Evolutionary conservation across 2,888 invertebrate species (phyloP).

Genomic region (Trachelus stipa): DNA sequence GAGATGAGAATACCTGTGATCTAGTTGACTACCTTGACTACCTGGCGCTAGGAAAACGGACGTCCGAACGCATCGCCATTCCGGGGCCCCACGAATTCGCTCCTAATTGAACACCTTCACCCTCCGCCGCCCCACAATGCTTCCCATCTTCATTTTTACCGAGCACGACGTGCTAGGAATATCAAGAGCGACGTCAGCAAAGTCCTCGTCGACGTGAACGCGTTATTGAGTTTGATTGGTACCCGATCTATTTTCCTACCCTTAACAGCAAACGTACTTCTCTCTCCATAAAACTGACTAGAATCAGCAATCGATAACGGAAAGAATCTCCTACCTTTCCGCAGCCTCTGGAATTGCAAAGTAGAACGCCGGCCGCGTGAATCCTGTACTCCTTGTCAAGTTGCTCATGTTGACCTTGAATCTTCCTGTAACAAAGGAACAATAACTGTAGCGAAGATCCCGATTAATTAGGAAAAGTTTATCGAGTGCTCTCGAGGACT

Average conservation of each 20-base stretch:
- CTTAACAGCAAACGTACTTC: not conserved
- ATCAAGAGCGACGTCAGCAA: conserved; percentile 23
- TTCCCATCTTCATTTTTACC: conserved; percentile 39
- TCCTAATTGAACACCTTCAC: conserved; percentile 45
- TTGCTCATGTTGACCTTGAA: conserved; percentile 77
- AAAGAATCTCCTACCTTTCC: conserved; percentile 70
- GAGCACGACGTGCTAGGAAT: conserved; percentile 44
- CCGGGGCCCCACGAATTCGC: conserved; percentile 13
- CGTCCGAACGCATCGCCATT: not conserved
- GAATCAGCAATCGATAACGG: not conserved
- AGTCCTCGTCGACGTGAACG: conserved; percentile 25
- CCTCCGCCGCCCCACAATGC: conserved; percentile 34
- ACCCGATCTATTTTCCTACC: conserved; percentile 39
- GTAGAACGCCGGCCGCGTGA: conserved; percentile 75
- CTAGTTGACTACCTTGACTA: not conserved
- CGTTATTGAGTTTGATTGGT: conserved; percentile 47
- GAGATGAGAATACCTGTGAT: not conserved
- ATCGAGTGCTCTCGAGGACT: no score
- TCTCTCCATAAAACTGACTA: not conserved
- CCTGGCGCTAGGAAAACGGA: not conserved
- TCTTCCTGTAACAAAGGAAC: conserved; percentile 70
- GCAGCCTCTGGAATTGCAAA: conserved; percentile 72
- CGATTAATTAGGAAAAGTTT: not conserved
- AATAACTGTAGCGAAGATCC: not conserved
- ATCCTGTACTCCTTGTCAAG: conserved; percentile 77